phyloP scores from a whole-genome alignment of 1,140 invertebrate species.

The Telenomus remus region DNA sequence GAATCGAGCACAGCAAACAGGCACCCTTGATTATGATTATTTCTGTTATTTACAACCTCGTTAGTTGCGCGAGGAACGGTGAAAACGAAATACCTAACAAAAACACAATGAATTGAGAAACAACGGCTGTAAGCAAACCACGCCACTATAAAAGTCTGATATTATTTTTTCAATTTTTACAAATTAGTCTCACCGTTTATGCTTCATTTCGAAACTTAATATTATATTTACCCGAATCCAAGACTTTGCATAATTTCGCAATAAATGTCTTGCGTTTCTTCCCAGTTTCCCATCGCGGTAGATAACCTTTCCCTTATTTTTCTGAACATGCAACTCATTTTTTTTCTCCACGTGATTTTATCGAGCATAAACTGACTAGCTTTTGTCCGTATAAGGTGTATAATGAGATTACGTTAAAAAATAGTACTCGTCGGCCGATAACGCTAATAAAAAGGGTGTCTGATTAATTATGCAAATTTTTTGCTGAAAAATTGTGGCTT shows the following conservation, averaged over 20 bases:
- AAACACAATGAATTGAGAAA: slow-evolving; percentile 1
- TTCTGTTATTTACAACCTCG: slow-evolving; percentile 58
- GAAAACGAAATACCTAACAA: not conserved
- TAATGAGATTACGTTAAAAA: slow-evolving; percentile 17
- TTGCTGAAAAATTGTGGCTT: too few relatives aligned
- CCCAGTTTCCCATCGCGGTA: slow-evolving; percentile 9
- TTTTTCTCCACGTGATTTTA: slow-evolving; percentile 29
- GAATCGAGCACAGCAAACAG: slow-evolving; percentile 30
- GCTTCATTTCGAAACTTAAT: not conserved
- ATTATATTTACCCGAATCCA: slow-evolving; percentile 27
- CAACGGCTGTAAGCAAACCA: slow-evolving; percentile 2
- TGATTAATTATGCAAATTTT: too few relatives aligned
- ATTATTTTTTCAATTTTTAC: slow-evolving; percentile 34
- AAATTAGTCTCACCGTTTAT: slow-evolving; percentile 33
- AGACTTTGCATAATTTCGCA: slow-evolving; percentile 28
- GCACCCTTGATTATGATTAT: slow-evolving; percentile 56
- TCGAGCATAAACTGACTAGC: slow-evolving; percentile 32
- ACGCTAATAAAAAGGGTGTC: not conserved
- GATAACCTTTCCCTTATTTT: slow-evolving; percentile 37
- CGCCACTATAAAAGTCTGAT: slow-evolving; percentile 1
- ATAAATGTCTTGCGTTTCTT: slow-evolving; percentile 17
- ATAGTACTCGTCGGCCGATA: not conserved
- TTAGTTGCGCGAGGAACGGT: slow-evolving; percentile 16
- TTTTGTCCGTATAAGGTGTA: not conserved
- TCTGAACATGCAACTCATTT: slow-evolving; percentile 36